phyloP scores from a whole-genome alignment of 2,888 invertebrate genomes.

The Agrochola lychnidis region DNA sequence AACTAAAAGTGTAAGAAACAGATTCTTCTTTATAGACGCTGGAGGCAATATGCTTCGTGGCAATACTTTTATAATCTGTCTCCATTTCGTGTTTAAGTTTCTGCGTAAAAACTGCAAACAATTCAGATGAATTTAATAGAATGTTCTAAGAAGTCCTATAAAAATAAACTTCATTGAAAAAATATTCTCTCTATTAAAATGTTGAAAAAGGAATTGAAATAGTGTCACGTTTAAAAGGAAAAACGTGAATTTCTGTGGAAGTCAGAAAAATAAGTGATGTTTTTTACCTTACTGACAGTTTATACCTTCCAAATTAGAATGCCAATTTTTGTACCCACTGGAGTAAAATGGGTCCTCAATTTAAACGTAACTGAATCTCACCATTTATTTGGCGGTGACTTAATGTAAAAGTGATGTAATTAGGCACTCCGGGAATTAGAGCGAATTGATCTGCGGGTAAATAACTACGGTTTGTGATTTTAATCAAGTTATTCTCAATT shows the following conservation, averaged over 20 bases:
- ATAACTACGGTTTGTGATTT: conserved; percentile 29
- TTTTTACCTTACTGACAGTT: not conserved
- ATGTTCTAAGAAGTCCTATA: not conserved
- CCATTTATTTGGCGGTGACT: conserved; percentile 22
- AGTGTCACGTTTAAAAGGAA: not conserved
- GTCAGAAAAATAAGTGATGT: no score
- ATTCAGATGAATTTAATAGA: not conserved
- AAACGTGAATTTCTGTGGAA: not conserved
- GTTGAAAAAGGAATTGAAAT: not conserved
- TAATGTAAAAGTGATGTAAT: conserved; percentile 50
- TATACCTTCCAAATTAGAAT: conserved; percentile 11
- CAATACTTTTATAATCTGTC: not conserved
- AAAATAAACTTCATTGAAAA: not conserved
- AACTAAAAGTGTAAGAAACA: not conserved
- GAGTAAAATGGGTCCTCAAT: conserved; percentile 36
- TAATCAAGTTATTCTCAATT: conserved; percentile 45
- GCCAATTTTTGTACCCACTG: conserved; percentile 12
- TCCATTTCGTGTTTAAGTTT: not conserved
- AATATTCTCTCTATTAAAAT: not conserved
- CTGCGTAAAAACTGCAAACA: not conserved
- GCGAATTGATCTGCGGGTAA: conserved; percentile 37
- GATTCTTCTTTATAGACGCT: no score
- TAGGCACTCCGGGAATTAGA: conserved; percentile 34
- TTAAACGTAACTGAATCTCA: conserved; percentile 36
- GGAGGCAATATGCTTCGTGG: not conserved